Conservation (phyloP, 37 sponge, comb jelly and placozoan genomes). For the Ianthella basta region DNA sequence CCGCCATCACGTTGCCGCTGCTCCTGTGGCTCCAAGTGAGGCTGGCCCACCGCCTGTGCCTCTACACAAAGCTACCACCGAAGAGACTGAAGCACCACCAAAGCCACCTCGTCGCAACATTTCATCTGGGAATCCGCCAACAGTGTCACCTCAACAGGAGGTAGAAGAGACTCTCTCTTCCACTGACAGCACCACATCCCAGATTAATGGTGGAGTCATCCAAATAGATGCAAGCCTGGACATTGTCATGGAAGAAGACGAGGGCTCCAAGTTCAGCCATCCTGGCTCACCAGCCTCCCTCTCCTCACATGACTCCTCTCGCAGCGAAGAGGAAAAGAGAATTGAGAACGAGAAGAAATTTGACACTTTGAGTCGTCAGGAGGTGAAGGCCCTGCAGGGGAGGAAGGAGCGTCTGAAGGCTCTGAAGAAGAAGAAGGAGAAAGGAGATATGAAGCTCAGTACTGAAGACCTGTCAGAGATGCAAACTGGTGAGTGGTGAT, state of each 20-base stretch:
- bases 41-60: too few species aligned
- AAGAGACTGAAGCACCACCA: background rate
- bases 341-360: constrained; percentile 30
- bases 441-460: background rate
- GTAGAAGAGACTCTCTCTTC: background rate
- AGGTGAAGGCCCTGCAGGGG: background rate
- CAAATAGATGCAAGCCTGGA: background rate
- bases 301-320: background rate
- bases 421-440: constrained; percentile 21
- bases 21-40: too few species aligned
- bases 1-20: too few species aligned
- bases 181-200: background rate
- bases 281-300: constrained; percentile 11
- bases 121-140: background rate
- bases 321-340: constrained; percentile 3
- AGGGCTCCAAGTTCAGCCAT: background rate
- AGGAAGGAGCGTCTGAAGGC: constrained; percentile 23
- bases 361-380: constrained; percentile 10
- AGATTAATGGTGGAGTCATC: background rate
- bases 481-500: too few species aligned
- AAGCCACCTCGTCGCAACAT: background rate
- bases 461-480: too few species aligned
- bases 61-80: background rate
- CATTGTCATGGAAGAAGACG: background rate
- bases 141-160: background rate